Conservation (phyloP, 2,113 vertebrate species). For the Agapornis roseicollis region DNA sequence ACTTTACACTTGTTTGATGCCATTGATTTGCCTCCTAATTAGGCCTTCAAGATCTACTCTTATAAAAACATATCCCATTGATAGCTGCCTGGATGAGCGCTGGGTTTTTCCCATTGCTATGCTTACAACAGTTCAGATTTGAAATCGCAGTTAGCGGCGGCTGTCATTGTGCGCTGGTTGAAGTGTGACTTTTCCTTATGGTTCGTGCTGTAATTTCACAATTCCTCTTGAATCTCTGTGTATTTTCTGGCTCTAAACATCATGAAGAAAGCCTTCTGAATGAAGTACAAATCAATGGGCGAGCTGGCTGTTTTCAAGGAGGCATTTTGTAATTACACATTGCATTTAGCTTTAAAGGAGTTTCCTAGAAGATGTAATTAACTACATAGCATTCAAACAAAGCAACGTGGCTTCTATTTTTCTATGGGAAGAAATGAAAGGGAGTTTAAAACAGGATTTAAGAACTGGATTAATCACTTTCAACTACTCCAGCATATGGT, state of each 20-base stretch:
- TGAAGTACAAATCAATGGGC: constrained; percentile 51
- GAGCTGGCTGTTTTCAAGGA: constrained; percentile 70
- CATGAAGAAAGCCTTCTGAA: constrained; percentile 69
- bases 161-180: constrained; percentile 39
- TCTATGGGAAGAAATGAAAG: constrained; percentile 62
- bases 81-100: constrained; percentile 9
- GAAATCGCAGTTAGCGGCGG: not conserved
- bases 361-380: constrained; percentile 76
- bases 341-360: constrained; percentile 70
- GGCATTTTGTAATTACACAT: constrained; percentile 75
- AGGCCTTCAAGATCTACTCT: constrained; percentile 45
- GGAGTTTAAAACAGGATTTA: constrained; percentile 56
- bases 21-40: constrained; percentile 69
- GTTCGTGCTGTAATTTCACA: constrained; percentile 47
- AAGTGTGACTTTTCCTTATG: constrained; percentile 47
- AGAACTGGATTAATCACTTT: constrained; percentile 57
- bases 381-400: constrained; percentile 60
- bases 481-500: constrained; percentile 56
- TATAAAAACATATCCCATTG: constrained; percentile 38
- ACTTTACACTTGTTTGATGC: constrained; percentile 26
- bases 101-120: constrained; percentile 58
- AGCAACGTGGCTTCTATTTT: constrained; percentile 57
- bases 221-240: constrained; percentile 48
- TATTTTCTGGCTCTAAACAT: constrained; percentile 62
- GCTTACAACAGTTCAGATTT: constrained; percentile 41